Evolutionary conservation across 2,888 invertebrate species (phyloP).

Genomic region (Gastracanthus pulcherrimus): DNA sequence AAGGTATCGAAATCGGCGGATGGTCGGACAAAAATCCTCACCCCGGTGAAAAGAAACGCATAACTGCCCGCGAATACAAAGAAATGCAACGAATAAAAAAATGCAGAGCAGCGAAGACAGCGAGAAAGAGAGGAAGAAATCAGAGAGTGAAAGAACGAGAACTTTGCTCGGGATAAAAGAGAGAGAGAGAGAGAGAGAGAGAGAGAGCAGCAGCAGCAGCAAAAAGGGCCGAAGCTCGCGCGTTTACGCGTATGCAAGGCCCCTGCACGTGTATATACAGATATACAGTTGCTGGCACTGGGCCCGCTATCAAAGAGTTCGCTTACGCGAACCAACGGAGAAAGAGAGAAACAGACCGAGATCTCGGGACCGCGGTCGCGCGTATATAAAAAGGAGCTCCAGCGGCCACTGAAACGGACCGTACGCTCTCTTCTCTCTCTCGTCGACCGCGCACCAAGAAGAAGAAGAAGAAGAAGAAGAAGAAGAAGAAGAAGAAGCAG

Average conservation of each 20-base stretch:
- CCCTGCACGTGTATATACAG: too few relatives aligned
- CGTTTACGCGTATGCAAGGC: too few relatives aligned
- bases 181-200: background rate
- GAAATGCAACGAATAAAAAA: background rate
- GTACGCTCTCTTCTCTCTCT: too few relatives aligned
- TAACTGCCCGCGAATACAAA: background rate
- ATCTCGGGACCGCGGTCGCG: background rate
- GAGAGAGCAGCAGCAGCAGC: background rate
- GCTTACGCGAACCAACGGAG: background rate
- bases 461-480: background rate
- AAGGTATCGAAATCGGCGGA: background rate
- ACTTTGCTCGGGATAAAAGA: background rate
- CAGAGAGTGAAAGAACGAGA: background rate
- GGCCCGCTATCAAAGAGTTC: too few relatives aligned
- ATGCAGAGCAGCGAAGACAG: background rate
- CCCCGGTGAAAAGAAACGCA: too few relatives aligned
- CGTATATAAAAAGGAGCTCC: background rate
- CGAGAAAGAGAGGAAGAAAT: background rate
- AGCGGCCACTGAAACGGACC: background rate
- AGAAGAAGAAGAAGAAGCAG: conserved; percentile 17
- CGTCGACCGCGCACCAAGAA: background rate
- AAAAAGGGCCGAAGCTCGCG: background rate
- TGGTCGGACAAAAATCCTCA: background rate
- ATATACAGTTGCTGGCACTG: too few relatives aligned
- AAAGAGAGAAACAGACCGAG: background rate